These are phyloP conservation scores for Drymodes brunneopygia DNA, from an alignment of 2,113 vertebrate species.

Conservation along the genomic window DNA sequence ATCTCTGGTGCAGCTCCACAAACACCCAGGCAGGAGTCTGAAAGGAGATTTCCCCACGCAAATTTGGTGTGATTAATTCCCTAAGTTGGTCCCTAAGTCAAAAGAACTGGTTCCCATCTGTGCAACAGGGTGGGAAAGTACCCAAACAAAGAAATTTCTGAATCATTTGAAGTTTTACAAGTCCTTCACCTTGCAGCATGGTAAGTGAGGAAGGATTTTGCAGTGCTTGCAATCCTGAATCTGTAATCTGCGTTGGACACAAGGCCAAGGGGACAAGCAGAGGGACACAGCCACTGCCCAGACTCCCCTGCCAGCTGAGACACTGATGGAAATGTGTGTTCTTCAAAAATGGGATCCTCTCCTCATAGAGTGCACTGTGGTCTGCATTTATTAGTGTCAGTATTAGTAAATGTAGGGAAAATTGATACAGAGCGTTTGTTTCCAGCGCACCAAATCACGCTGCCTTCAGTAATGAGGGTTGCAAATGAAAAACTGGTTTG, in stretches of 20 bases:
- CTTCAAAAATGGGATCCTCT: background rate
- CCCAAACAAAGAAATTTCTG: background rate
- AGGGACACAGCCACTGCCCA: background rate
- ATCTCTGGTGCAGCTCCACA: background rate
- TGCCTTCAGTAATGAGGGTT: background rate
- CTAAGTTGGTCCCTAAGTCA: background rate
- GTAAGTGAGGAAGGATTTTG: background rate
- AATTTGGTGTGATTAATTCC: accelerated
- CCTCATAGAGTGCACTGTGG: accelerated
- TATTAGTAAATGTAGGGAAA: background rate
- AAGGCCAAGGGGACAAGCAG: background rate
- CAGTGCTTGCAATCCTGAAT: background rate
- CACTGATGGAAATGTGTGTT: background rate
- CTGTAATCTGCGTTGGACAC: accelerated
- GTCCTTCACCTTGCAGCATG: background rate
- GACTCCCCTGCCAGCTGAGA: background rate
- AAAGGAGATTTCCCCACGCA: background rate
- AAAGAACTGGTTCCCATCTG: background rate
- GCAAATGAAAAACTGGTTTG: background rate
- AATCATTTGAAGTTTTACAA: background rate
- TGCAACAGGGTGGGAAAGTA: background rate
- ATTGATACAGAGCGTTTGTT: background rate
- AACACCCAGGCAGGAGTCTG: background rate
- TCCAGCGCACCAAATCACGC: background rate
- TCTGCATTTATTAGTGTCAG: background rate